phyloP scores from a whole-genome alignment of 1,140 invertebrate genomes.

The Ephestia elutella region DNA sequence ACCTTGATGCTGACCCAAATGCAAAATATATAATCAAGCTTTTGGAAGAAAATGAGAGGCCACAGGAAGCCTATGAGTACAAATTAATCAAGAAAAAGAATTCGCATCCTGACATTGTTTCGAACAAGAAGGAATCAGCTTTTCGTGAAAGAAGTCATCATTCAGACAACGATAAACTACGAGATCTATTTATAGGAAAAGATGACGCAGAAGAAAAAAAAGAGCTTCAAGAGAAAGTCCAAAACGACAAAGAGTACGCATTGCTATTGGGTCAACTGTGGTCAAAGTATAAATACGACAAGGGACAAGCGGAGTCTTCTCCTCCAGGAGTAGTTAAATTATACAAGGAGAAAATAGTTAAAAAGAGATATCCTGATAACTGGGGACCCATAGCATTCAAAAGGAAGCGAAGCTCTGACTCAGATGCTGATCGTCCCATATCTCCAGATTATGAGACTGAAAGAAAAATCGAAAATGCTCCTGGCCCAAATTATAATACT shows the following conservation, averaged over 20 bases:
- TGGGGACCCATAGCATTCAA: conserved; percentile 73
- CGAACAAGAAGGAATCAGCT: conserved; percentile 59
- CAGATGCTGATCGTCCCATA: conserved; percentile 39
- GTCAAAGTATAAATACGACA: conserved; percentile 77
- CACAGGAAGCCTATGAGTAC: conserved; percentile 52
- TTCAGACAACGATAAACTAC: conserved; percentile 71
- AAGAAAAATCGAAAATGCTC: conserved; percentile 54
- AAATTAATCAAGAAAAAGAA: conserved; percentile 64
- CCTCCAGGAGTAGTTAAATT: conserved; percentile 62
- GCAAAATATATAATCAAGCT: conserved; percentile 60
- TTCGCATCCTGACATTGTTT: conserved; percentile 23
- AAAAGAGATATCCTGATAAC: conserved; percentile 59
- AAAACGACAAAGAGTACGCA: conserved; percentile 74
- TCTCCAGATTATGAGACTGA: conserved; percentile 46
- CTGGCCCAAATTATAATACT: conserved; percentile 57
- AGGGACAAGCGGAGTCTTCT: conserved; percentile 41
- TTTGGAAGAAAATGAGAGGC: conserved; percentile 44
- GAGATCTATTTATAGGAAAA: conserved; percentile 75
- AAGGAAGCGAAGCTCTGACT: conserved; percentile 64
- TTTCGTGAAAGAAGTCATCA: conserved; percentile 75
- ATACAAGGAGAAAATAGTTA: conserved; percentile 68
- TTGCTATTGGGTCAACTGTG: conserved; percentile 75
- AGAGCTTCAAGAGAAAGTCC: conserved; percentile 57
- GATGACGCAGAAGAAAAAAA: conserved; percentile 63
- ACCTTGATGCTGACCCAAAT: conserved; percentile 43